These are phyloP conservation scores for Tridacna gigas DNA, from an alignment of 2,888 invertebrate species.

Conservation along the genomic window DNA sequence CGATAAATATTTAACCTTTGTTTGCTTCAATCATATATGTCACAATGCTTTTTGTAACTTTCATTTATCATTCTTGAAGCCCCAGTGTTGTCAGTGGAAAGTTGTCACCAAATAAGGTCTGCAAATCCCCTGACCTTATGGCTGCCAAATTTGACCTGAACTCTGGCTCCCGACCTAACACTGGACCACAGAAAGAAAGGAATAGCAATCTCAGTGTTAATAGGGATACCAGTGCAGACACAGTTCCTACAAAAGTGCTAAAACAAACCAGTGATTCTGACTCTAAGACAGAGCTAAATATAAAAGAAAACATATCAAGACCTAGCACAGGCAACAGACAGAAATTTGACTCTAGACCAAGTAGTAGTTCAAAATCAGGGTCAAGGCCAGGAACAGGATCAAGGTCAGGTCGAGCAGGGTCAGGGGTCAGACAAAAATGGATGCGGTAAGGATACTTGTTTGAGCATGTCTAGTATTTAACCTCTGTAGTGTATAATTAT, in stretches of 20 bases:
- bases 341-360: conserved; percentile 24
- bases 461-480: background rate
- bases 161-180: conserved; percentile 27
- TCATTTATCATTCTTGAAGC: conserved; percentile 45
- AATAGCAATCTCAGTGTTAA: background rate
- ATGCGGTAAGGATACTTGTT: conserved; percentile 18
- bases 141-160: conserved; percentile 13
- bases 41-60: background rate
- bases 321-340: background rate
- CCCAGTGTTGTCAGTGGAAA: conserved; percentile 53
- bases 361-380: conserved; percentile 22
- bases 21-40: too few relatives aligned
- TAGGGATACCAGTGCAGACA: background rate
- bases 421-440: conserved; percentile 15
- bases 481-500: background rate
- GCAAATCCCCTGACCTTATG: conserved; percentile 1
- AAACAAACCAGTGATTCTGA: conserved; percentile 1
- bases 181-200: conserved; percentile 10
- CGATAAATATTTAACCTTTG: too few relatives aligned
- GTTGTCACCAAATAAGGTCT: conserved; percentile 32
- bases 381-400: conserved; percentile 39
- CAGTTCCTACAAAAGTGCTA: background rate
- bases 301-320: background rate
- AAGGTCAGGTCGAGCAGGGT: conserved; percentile 13
- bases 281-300: background rate